Percentiles rank a stretch among this genome's conserved stretches.
These are phyloP conservation scores for Drosophila jambulina DNA, from an alignment of 1,140 invertebrate genomes.

Conservation along the genomic window DNA sequence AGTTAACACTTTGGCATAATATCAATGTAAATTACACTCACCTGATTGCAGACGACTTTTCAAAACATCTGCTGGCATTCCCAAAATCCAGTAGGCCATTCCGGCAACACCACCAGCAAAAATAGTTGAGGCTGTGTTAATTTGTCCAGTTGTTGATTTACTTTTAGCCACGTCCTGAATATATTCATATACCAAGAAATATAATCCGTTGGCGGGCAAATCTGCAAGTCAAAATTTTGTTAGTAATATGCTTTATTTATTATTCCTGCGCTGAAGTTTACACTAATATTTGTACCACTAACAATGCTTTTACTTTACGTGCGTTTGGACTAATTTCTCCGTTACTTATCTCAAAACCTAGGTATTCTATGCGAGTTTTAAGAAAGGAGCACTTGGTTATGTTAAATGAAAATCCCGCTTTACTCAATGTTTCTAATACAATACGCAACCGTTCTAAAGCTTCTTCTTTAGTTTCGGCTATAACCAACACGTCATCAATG, in stretches of 20 bases:
- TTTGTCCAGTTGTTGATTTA: conserved; percentile 79
- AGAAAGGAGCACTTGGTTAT: too few relatives aligned
- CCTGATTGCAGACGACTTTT: conserved; percentile 98
- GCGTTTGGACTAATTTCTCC: too few relatives aligned
- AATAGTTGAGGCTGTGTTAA: conserved; percentile 90
- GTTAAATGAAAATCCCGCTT: too few relatives aligned
- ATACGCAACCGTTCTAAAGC: too few relatives aligned
- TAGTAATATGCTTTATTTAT: not conserved
- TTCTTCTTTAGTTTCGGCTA: too few relatives aligned
- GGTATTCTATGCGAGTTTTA: too few relatives aligned
- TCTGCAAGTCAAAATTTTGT: conserved; percentile 22
- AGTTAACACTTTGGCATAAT: not conserved
- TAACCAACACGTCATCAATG: not conserved
- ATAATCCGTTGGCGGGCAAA: conserved; percentile 93
- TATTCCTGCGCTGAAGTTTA: not conserved
- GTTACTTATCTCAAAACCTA: too few relatives aligned
- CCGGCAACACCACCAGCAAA: conserved; percentile 98
- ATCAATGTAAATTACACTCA: conserved; percentile 75
- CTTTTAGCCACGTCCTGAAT: conserved; percentile 89
- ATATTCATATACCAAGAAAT: conserved; percentile 98
- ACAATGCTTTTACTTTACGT: too few relatives aligned
- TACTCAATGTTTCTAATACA: too few relatives aligned
- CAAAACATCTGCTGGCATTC: conserved; percentile 99
- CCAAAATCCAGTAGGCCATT: conserved; percentile 98
- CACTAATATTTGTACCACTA: not conserved